phyloP scores from a whole-genome alignment of 1,140 invertebrate genomes.

The Lucilia cuprina region DNA sequence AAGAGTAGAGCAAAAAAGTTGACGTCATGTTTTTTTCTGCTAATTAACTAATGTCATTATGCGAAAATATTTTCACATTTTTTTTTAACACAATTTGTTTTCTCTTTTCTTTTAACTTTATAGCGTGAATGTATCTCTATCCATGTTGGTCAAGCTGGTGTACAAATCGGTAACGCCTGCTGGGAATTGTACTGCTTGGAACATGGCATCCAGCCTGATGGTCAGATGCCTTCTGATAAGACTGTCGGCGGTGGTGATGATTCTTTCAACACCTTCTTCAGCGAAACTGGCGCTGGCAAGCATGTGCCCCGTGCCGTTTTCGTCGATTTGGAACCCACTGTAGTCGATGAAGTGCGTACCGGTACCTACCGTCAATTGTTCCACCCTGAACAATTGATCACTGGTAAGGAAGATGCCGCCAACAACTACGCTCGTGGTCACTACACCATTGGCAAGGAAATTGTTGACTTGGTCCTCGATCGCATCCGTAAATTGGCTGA shows the following conservation, averaged over 20 bases:
- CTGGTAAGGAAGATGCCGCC: conserved; percentile 80
- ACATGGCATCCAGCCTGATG: conserved; percentile 89
- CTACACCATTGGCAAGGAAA: conserved; percentile 88
- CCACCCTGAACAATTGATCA: conserved; percentile 78
- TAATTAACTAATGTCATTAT: neutral
- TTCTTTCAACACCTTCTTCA: conserved; percentile 85
- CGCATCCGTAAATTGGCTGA: conserved; percentile 77
- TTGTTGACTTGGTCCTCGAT: conserved; percentile 82
- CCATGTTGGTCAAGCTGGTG: conserved; percentile 88
- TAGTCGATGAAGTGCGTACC: conserved; percentile 77
- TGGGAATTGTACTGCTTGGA: conserved; percentile 90
- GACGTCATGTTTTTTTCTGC: conserved; percentile 28
- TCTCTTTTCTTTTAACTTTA: conserved; percentile 44
- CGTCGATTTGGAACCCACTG: conserved; percentile 78
- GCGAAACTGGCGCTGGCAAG: conserved; percentile 78
- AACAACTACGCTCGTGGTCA: conserved; percentile 87
- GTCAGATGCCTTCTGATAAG: conserved; percentile 81
- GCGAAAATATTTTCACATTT: neutral
- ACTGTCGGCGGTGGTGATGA: conserved; percentile 74
- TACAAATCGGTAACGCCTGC: conserved; percentile 87
- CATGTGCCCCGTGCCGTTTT: conserved; percentile 75
- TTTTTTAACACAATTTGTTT: neutral
- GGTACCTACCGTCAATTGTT: conserved; percentile 77
- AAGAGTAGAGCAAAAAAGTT: neutral
- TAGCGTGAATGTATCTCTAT: conserved; percentile 86